A percentile compares a stretch with the other conserved stretches of the same genome.
Conservation (phyloP, 2,888 invertebrate species). For the Anagyrus pseudococci region DNA sequence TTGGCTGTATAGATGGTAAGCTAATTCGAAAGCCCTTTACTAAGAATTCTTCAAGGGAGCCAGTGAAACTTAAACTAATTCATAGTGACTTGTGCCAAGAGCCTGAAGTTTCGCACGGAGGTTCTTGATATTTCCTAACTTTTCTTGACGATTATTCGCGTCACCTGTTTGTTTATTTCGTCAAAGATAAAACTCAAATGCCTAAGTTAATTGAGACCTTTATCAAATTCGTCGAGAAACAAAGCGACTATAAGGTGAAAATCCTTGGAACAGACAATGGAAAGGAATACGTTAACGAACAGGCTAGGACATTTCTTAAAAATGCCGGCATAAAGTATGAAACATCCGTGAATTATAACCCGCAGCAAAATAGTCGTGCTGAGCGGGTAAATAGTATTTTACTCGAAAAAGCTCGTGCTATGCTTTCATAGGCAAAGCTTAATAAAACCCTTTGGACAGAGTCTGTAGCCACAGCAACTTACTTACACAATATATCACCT, state of each 20-base stretch:
- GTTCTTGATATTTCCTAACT: background rate
- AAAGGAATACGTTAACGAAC: conserved; percentile 10
- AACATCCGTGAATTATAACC: background rate
- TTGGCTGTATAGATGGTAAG: background rate
- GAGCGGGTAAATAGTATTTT: background rate
- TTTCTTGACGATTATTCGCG: background rate
- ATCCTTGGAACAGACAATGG: conserved; percentile 13
- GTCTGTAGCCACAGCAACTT: background rate
- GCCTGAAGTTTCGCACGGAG: background rate
- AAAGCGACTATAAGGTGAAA: conserved; percentile 1
- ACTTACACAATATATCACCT: background rate
- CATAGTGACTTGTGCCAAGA: conserved; percentile 12
- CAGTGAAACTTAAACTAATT: background rate
- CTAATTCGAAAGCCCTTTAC: conserved; percentile 4
- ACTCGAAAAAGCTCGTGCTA: background rate
- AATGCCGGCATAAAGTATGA: background rate
- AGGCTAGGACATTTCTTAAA: conserved; percentile 6
- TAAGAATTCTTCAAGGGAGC: background rate
- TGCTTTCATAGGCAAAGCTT: background rate
- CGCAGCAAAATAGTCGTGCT: background rate
- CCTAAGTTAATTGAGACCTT: conserved; percentile 19
- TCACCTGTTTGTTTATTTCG: conserved; percentile 1
- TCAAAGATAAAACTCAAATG: conserved; percentile 4
- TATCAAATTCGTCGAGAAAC: conserved; percentile 10
- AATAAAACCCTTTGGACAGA: background rate